These are phyloP conservation scores for Anthopleura sola DNA, from an alignment of 64 coral and sea anemone genomes.

Conservation along the genomic window DNA sequence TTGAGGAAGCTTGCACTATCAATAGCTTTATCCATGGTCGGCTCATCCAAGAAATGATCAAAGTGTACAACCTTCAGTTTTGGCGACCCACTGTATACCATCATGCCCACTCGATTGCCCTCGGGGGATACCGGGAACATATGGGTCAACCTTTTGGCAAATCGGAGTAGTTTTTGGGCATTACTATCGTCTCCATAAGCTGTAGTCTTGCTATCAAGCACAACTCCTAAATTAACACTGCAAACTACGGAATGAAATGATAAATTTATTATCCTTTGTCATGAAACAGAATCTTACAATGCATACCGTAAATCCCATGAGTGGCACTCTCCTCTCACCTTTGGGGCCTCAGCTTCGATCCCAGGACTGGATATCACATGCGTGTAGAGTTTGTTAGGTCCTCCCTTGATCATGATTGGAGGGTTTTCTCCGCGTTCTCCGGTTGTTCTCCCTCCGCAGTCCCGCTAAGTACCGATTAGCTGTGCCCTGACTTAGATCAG, in stretches of 20 bases:
- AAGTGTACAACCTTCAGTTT: slow-evolving; percentile 55
- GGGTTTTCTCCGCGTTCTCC: too few relatives aligned
- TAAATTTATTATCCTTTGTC: too few relatives aligned
- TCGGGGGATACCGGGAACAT: slow-evolving; percentile 45
- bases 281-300: too few relatives aligned
- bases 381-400: too few relatives aligned
- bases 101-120: slow-evolving; percentile 56
- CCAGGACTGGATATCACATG: too few relatives aligned
- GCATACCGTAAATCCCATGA: too few relatives aligned
- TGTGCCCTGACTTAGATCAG: too few relatives aligned
- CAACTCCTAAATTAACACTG: slow-evolving; percentile 50
- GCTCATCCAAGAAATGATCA: slow-evolving; percentile 44
- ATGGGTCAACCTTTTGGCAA: slow-evolving; percentile 47
- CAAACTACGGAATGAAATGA: slow-evolving; percentile 17
- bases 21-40: slow-evolving; percentile 57
- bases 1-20: slow-evolving; percentile 56
- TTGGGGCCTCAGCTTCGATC: too few relatives aligned
- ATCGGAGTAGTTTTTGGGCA: slow-evolving; percentile 32
- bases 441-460: too few relatives aligned
- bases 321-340: too few relatives aligned
- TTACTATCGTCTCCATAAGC: slow-evolving; percentile 13
- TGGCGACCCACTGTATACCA: slow-evolving; percentile 61
- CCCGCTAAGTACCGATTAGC: too few relatives aligned
- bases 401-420: too few relatives aligned
- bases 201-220: slow-evolving; percentile 41